These are phyloP conservation scores for Rhodeus uyekii DNA, from an alignment of 2,797 vertebrate species.

Conservation along the genomic window DNA sequence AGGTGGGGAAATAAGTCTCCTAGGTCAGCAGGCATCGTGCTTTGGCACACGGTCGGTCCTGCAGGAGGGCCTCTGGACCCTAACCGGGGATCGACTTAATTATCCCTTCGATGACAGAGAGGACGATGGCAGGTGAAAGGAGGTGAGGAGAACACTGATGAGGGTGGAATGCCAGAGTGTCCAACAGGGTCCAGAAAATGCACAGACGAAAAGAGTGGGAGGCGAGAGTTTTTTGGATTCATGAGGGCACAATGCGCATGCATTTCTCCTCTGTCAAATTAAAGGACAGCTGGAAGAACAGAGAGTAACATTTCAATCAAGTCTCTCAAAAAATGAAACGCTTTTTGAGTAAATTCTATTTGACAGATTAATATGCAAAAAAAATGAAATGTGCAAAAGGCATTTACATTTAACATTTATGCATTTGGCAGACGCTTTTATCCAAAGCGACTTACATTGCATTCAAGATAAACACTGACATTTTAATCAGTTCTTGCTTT, in stretches of 20 bases:
- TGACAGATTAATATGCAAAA: constrained; percentile 52
- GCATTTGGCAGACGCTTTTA: too few species aligned
- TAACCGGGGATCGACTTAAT: constrained; percentile 72
- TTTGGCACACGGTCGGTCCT: constrained; percentile 53
- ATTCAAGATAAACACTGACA: too few species aligned
- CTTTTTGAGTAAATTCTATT: constrained; percentile 64
- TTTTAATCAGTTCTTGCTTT: too few species aligned
- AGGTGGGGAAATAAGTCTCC: constrained; percentile 65
- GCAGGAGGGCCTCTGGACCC: constrained; percentile 62
- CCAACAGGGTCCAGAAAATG: constrained; percentile 16
- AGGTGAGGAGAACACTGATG: constrained; percentile 48
- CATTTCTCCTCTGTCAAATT: constrained; percentile 4
- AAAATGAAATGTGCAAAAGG: not conserved
- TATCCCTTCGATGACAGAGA: constrained; percentile 73
- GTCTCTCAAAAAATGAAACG: constrained; percentile 45
- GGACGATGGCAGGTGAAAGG: constrained; percentile 33
- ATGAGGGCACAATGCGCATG: not conserved
- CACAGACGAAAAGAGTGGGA: constrained; percentile 21
- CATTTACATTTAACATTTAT: too few species aligned
- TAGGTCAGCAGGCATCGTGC: constrained; percentile 58
- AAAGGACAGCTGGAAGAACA: constrained; percentile 11
- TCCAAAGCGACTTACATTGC: too few species aligned
- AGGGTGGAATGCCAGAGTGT: constrained; percentile 65
- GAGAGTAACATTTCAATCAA: constrained; percentile 7
- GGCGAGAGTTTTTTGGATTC: not conserved